phyloP scores from a whole-genome alignment of 2,113 vertebrate species.

The Podilymbus podiceps region DNA sequence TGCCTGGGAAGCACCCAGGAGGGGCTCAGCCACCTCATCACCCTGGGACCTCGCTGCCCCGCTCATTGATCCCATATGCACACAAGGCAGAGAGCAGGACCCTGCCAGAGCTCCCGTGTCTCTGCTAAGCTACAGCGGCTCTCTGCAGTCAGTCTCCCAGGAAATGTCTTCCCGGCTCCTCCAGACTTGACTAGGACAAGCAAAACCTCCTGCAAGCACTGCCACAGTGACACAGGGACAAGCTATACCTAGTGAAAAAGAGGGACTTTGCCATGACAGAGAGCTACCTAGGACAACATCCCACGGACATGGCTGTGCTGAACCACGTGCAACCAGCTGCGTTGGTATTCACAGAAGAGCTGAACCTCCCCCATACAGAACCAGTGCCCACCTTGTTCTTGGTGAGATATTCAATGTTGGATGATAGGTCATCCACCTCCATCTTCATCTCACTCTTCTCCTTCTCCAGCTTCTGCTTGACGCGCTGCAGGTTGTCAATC shows the following conservation, averaged over 20 bases:
- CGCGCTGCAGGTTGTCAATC: constrained; percentile 87
- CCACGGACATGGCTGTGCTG: rapidly evolving
- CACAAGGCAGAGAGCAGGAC: neutral
- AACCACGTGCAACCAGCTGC: neutral
- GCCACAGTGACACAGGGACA: neutral
- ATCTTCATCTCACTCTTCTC: constrained; percentile 89
- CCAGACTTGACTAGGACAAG: neutral
- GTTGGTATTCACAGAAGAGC: neutral
- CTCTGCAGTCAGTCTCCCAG: neutral
- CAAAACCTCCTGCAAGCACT: neutral
- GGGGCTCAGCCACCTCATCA: neutral
- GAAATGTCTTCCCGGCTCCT: neutral
- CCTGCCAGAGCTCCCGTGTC: neutral
- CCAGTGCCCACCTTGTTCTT: constrained; percentile 81
- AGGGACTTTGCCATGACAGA: neutral
- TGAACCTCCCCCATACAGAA: neutral
- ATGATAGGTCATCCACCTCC: constrained; percentile 87
- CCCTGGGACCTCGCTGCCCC: neutral
- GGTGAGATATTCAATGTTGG: constrained; percentile 85
- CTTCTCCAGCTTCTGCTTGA: constrained; percentile 94
- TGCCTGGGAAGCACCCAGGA: rapidly evolving
- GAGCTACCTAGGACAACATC: neutral
- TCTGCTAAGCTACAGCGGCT: neutral
- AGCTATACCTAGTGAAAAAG: neutral
- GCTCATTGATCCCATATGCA: rapidly evolving